A percentile compares a stretch with the other conserved stretches of the same genome.
Evolutionary conservation across 2,797 vertebrate species (phyloP).

Genomic region (Poecile montanus): DNA sequence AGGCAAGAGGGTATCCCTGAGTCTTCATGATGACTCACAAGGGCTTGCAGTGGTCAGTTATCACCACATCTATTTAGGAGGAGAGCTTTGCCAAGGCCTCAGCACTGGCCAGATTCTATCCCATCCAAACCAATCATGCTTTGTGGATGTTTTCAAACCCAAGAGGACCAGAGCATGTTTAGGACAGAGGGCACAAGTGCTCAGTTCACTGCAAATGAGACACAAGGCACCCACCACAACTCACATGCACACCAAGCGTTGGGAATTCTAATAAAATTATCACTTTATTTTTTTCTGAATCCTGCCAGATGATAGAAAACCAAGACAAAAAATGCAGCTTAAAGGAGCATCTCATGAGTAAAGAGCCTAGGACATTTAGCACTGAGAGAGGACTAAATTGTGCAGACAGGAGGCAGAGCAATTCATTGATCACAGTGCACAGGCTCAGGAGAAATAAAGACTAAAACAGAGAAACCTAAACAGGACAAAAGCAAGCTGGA

Average conservation of each 20-base stretch:
- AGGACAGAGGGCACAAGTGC: not conserved
- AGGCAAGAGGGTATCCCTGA: not conserved
- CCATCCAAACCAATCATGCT: not conserved
- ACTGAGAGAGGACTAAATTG: not conserved
- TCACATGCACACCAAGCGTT: not conserved
- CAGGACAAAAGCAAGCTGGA: not conserved
- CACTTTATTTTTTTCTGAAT: not conserved
- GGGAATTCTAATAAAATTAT: constrained; percentile 22
- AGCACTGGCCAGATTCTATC: not conserved
- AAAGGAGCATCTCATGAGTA: not conserved
- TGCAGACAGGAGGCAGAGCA: not conserved
- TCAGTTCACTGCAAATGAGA: not conserved
- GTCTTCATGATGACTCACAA: not conserved
- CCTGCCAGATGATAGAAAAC: not conserved
- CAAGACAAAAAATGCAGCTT: not conserved
- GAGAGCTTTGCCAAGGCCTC: not conserved
- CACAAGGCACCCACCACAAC: not conserved
- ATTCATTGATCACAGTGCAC: not conserved
- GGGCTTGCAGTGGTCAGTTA: not conserved
- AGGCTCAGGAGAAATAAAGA: not conserved
- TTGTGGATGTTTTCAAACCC: not conserved
- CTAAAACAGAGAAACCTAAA: not conserved
- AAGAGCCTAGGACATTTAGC: not conserved
- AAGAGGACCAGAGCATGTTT: not conserved
- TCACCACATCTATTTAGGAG: not conserved